Percentiles rank a stretch among this genome's conserved stretches.
These are phyloP conservation scores for Musca domestica DNA, from an alignment of 1,140 invertebrate genomes.

Conservation along the genomic window DNA sequence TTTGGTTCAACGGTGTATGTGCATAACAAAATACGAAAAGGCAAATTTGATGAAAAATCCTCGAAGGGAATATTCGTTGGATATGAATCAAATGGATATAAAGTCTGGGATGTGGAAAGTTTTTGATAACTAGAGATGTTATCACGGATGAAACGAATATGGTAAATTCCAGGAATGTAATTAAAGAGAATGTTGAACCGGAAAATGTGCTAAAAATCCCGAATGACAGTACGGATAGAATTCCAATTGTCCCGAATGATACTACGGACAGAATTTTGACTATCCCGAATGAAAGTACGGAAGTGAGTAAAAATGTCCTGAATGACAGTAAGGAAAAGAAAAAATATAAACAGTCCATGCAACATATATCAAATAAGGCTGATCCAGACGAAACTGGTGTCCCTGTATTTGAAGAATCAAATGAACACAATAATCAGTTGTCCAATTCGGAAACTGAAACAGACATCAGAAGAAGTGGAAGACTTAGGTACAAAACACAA, in stretches of 20 bases:
- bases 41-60: conserved; percentile 53
- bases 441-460: too few relatives aligned
- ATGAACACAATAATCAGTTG: too few relatives aligned
- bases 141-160: too few relatives aligned
- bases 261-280: conserved; percentile 13
- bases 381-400: too few relatives aligned
- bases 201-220: conserved; percentile 50
- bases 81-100: conserved; percentile 55
- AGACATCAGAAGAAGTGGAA: too few relatives aligned
- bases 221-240: conserved; percentile 34
- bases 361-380: too few relatives aligned
- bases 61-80: conserved; percentile 51
- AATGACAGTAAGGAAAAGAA: too few relatives aligned
- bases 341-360: too few relatives aligned
- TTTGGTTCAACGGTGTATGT: too few relatives aligned
- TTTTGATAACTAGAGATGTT: too few relatives aligned
- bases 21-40: conserved; percentile 50
- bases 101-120: conserved; percentile 48
- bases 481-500: too few relatives aligned
- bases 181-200: conserved; percentile 49
- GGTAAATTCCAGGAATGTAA: conserved; percentile 43
- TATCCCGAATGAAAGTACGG: conserved; percentile 20
- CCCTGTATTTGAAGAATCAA: too few relatives aligned
- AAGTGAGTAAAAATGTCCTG: neutral
- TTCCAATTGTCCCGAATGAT: conserved; percentile 6